Evolutionary conservation across 2,888 invertebrate genomes (phyloP), one percentile per base, ranked within the genome.

Genomic region (Sceliomorpha sp.): DNA sequence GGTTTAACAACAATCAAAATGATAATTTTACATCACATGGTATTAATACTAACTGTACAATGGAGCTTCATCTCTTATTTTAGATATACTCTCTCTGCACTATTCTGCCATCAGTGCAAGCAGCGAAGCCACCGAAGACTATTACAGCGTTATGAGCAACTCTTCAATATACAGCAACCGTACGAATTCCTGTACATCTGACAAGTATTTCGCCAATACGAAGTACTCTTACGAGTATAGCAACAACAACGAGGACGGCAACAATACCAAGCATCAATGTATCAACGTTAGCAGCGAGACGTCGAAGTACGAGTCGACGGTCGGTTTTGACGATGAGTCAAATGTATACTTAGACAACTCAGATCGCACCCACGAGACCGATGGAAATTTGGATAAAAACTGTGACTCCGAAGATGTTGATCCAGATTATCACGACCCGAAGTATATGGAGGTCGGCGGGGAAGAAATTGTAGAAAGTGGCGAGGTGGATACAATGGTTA

Each of bases 391-490:
- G 24, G 75, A 81, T 20, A 77, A 79, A 24, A 81, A 81, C 62
- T 85, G 84, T 51, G 80, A 80, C 47, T 68, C 76, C 4, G 80
- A 80, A 58, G 79, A 84, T 26, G 71, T 80, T 9, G 82, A 80
- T 12, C 74, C 72, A 40, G 81, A 82, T 50, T 87, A 86, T 73
- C 82, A 84, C 39, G 84, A 87, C 51, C 80, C 78, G 2, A 87
- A 87, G 62, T 86, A 87, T 53, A 83, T 86, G 79, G 85, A 88
- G 51, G 85, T 87, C 32, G 84, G 87, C 1, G 81, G 78, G 26
- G 87, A 88, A 27, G 87, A 88, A 73, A 83, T 87, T 47, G 88
- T 87, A 27, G 88, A 87, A 63, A 80, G 77, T 34, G 87, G 84
- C 60, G 87, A 87, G 73, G 86, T 85, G 12, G 85, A 85, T 47